These are phyloP conservation scores for Butorides virescens DNA, from an alignment of 2,113 vertebrate genomes.

Conservation along the genomic window DNA sequence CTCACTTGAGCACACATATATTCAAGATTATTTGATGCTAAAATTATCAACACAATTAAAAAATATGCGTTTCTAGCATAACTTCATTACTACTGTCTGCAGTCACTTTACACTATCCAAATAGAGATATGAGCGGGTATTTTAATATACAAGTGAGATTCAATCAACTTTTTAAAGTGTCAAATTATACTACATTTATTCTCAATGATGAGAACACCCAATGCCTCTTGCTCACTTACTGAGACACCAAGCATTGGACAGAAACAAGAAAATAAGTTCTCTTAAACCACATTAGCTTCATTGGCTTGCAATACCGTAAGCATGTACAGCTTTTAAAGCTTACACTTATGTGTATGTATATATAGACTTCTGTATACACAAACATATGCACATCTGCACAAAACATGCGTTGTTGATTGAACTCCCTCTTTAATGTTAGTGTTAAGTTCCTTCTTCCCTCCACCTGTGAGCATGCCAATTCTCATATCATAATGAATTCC, in stretches of 20 bases:
- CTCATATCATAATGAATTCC: background rate
- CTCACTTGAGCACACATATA: background rate
- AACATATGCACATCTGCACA: background rate
- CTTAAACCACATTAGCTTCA: background rate
- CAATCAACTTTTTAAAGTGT: background rate
- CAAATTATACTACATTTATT: background rate
- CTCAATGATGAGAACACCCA: background rate
- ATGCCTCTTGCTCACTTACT: background rate
- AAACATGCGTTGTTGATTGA: background rate
- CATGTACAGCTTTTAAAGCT: background rate
- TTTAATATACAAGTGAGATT: background rate
- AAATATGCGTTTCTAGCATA: background rate
- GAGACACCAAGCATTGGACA: background rate
- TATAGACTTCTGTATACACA: background rate
- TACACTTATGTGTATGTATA: background rate
- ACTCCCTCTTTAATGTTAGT: too few species aligned
- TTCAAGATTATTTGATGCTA: background rate
- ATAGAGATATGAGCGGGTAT: background rate
- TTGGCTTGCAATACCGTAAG: background rate
- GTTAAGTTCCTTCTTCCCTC: background rate
- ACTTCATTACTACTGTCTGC: background rate
- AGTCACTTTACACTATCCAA: background rate
- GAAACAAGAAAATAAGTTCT: background rate
- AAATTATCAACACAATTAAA: background rate
- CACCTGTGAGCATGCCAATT: background rate